Percentiles rank a stretch among this genome's conserved stretches.
phyloP scores from a whole-genome alignment of 2,113 vertebrate species.

The Petrocephalus zakoni region DNA sequence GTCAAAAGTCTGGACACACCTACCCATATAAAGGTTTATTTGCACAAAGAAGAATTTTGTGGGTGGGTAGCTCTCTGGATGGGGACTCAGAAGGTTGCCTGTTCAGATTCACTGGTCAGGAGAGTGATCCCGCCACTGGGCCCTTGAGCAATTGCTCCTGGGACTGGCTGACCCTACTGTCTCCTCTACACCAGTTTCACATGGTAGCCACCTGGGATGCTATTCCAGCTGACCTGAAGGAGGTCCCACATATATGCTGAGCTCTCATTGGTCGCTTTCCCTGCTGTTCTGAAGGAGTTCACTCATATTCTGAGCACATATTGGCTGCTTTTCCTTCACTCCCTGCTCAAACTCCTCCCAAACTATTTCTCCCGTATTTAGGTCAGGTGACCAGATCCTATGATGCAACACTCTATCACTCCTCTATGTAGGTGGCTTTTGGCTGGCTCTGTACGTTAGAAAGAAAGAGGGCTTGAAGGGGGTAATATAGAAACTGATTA shows the following conservation, averaged over 20 bases:
- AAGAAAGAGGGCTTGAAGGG: not conserved
- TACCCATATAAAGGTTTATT: not conserved
- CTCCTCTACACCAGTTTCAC: too few relatives aligned
- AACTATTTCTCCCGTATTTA: not conserved
- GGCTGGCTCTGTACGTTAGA: not conserved
- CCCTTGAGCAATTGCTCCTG: not conserved
- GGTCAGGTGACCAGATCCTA: not conserved
- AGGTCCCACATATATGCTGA: too few relatives aligned
- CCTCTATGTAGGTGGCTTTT: not conserved
- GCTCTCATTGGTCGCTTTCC: too few relatives aligned
- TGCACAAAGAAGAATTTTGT: not conserved
- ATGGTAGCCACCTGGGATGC: too few relatives aligned
- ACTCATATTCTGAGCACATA: not conserved
- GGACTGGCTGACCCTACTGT: not conserved
- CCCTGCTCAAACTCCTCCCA: not conserved
- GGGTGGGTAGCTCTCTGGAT: not conserved
- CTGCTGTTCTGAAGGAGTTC: too few relatives aligned
- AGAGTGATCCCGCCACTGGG: not conserved
- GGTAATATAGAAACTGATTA: not conserved
- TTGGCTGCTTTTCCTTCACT: not conserved
- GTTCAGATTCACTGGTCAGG: not conserved
- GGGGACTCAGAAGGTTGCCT: not conserved
- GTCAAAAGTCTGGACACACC: not conserved
- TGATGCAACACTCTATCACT: not conserved
- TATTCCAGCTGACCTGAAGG: too few relatives aligned